phyloP scores from a whole-genome alignment of 2,797 vertebrate genomes.

The Propithecus perrieri region DNA sequence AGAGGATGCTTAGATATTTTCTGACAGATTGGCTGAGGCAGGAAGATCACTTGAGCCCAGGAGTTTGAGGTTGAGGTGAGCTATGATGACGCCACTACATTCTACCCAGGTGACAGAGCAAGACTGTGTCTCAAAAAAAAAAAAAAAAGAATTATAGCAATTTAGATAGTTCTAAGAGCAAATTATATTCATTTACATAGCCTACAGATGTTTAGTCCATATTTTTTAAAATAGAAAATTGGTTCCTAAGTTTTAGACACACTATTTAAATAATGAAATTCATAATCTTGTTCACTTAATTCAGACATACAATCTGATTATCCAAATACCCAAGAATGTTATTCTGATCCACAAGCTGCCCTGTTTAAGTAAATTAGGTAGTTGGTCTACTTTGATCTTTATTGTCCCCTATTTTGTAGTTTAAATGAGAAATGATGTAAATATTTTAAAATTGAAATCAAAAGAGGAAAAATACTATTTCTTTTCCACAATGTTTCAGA shows the following conservation, averaged over 20 bases:
- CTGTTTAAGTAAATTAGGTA: background rate
- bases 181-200: background rate
- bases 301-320: background rate
- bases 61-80: no score
- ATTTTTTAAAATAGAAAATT: background rate
- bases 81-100: no score
- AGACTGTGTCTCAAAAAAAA: no score
- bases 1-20: background rate
- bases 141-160: background rate
- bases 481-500: conserved; percentile 31
- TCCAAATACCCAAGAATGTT: background rate
- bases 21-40: no score
- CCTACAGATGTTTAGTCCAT: background rate
- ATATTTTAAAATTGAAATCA: conserved; percentile 38
- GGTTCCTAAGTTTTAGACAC: background rate
- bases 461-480: background rate
- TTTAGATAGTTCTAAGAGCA: background rate
- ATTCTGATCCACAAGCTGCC: background rate
- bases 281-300: background rate
- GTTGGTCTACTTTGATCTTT: background rate
- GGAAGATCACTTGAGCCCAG: no score
- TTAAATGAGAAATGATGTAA: conserved; percentile 44
- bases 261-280: background rate
- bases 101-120: no score
- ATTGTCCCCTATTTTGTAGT: background rate